phyloP scores from a whole-genome alignment of 2,888 invertebrate genomes.

The Thereva unica region DNA sequence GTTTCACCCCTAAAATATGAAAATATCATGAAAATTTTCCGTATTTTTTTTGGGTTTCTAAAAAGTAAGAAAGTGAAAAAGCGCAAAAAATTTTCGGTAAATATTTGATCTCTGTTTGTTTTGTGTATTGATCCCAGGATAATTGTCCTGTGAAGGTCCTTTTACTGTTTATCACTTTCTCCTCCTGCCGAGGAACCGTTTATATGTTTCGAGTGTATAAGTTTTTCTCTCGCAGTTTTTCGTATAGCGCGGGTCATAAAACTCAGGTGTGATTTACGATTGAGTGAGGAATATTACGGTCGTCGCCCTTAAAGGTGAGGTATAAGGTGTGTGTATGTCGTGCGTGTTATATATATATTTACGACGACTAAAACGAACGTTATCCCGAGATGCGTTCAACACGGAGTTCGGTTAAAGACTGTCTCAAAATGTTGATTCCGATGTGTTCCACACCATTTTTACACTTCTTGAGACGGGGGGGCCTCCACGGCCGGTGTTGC shows the following conservation, averaged over 20 bases:
- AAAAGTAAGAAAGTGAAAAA: no score
- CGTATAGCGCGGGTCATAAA: not conserved
- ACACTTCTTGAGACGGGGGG: conserved; percentile 23
- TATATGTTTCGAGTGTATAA: not conserved
- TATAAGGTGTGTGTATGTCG: not conserved
- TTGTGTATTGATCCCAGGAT: no score
- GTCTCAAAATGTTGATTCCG: conserved; percentile 54
- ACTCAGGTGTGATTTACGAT: not conserved
- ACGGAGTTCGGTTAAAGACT: conserved; percentile 60
- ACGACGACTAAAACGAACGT: conserved; percentile 27
- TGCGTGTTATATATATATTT: conserved; percentile 3
- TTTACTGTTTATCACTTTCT: no score
- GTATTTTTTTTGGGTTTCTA: no score
- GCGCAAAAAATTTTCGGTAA: no score
- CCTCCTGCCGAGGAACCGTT: no score
- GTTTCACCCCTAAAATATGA: no score
- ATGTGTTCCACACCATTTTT: conserved; percentile 37
- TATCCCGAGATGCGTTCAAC: conserved; percentile 57
- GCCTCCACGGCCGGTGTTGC: conserved; percentile 24
- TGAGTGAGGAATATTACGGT: conserved; percentile 9
- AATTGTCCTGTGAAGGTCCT: no score
- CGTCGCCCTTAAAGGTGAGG: not conserved
- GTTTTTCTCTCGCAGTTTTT: not conserved
- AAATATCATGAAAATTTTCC: no score
- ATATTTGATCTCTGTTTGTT: no score